These are phyloP conservation scores for Prorops nasuta DNA, from an alignment of 1,140 invertebrate species.

Conservation along the genomic window DNA sequence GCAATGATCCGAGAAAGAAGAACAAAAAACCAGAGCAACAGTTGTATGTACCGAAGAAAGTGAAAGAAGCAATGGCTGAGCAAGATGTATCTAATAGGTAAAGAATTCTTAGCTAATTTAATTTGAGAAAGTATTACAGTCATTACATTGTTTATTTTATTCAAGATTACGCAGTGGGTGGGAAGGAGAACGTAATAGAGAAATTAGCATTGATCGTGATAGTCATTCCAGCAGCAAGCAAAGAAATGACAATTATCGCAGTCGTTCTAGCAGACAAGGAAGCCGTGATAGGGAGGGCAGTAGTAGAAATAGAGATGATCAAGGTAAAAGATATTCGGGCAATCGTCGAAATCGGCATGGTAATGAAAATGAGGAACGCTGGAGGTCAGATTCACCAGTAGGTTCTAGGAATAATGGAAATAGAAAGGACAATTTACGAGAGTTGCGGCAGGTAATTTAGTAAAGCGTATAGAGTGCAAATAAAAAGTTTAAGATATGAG, in stretches of 20 bases:
- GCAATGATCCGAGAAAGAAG: constrained; percentile 45
- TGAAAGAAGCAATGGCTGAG: constrained; percentile 56
- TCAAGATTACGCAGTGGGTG: constrained; percentile 34
- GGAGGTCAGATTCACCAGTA: constrained; percentile 47
- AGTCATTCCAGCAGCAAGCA: constrained; percentile 42
- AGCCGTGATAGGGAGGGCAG: constrained; percentile 33
- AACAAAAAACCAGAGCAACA: constrained; percentile 60
- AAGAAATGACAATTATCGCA: constrained; percentile 35
- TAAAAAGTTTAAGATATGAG: not conserved
- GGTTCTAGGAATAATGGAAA: constrained; percentile 40
- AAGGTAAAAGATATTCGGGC: constrained; percentile 44
- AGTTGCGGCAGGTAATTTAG: constrained; percentile 38
- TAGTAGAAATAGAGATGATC: constrained; percentile 42
- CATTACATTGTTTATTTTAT: constrained; percentile 19
- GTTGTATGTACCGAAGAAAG: constrained; percentile 59
- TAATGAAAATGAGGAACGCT: constrained; percentile 47
- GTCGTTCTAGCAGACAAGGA: constrained; percentile 32
- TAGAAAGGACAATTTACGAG: constrained; percentile 39
- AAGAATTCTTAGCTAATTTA: constrained; percentile 11
- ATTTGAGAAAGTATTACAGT: constrained; percentile 2
- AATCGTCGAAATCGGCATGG: constrained; percentile 42
- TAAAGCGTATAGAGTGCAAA: not conserved
- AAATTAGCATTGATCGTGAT: constrained; percentile 44
- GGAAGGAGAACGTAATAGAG: constrained; percentile 37
- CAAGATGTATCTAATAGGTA: constrained; percentile 43